These are phyloP conservation scores for Troilus luridus DNA, from an alignment of 2,888 invertebrate species.

Conservation along the genomic window DNA sequence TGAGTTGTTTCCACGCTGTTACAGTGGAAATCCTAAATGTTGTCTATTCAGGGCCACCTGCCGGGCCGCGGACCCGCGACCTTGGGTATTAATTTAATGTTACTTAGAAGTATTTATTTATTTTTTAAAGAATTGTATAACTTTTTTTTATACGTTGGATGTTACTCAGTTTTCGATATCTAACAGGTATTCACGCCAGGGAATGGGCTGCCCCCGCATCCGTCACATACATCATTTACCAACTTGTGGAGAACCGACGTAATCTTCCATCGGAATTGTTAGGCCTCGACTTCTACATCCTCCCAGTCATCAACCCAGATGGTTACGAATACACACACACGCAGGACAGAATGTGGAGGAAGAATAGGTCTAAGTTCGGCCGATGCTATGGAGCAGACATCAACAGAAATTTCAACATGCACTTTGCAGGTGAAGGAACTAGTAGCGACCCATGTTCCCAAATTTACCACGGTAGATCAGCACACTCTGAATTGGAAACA, in stretches of 20 bases:
- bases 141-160: too few species aligned
- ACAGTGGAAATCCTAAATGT: too few species aligned
- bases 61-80: too few species aligned
- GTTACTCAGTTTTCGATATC: too few species aligned
- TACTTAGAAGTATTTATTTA: not conserved
- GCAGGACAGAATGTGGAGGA: conserved; percentile 77
- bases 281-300: conserved; percentile 72
- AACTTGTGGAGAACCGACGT: conserved; percentile 78
- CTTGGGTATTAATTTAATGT: too few species aligned
- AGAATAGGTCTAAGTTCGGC: conserved; percentile 68
- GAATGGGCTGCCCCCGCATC: conserved; percentile 90
- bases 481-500: conserved; percentile 71
- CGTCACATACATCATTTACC: conserved; percentile 81
- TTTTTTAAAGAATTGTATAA: not conserved
- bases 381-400: conserved; percentile 83
- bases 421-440: conserved; percentile 69
- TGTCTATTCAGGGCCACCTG: too few species aligned
- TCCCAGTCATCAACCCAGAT: conserved; percentile 76
- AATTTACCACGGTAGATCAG: conserved; percentile 69
- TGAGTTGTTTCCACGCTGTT: too few species aligned
- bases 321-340: conserved; percentile 89
- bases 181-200: conserved; percentile 83
- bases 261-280: conserved; percentile 78
- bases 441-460: conserved; percentile 71
- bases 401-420: conserved; percentile 85